A percentile compares a stretch with the other conserved stretches of the same genome.
phyloP scores from a whole-genome alignment of 2,797 vertebrate species.

The Etheostoma perlongum region DNA sequence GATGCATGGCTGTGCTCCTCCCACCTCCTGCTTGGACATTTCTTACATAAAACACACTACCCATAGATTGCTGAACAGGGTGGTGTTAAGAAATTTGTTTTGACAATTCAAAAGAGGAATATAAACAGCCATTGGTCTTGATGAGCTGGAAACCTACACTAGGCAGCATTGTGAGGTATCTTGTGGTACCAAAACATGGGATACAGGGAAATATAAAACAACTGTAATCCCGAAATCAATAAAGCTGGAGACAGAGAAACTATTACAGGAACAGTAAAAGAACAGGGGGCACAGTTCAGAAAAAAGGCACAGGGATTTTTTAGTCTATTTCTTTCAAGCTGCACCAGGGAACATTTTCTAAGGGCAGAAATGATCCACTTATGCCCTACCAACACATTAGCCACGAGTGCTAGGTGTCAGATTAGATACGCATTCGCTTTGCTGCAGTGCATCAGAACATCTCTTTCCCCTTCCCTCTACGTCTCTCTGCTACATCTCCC shows the following conservation, averaged over 20 bases:
- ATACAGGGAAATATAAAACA: constrained; percentile 69
- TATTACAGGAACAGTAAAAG: constrained; percentile 53
- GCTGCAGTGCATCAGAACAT: constrained; percentile 83
- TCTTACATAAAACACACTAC: constrained; percentile 11
- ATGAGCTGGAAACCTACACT: constrained; percentile 59
- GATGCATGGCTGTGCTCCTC: constrained; percentile 37
- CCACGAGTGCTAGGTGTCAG: constrained; percentile 85
- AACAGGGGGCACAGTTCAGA: constrained; percentile 55
- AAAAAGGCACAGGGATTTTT: constrained; percentile 55
- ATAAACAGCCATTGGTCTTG: constrained; percentile 55
- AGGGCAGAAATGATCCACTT: constrained; percentile 78
- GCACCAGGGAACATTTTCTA: constrained; percentile 56
- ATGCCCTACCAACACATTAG: constrained; percentile 85
- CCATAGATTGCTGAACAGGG: constrained; percentile 3
- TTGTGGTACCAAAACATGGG: constrained; percentile 44
- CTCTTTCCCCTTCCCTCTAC: constrained; percentile 39
- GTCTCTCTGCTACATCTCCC: constrained; percentile 73
- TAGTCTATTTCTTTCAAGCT: constrained; percentile 47
- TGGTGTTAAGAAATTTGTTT: constrained; percentile 28
- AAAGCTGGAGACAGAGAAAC: constrained; percentile 69
- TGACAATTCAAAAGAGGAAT: constrained; percentile 42
- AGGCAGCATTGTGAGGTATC: constrained; percentile 44
- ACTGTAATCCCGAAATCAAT: constrained; percentile 78
- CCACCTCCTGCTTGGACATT: constrained; percentile 22
- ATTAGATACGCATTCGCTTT: constrained; percentile 86